Percentiles rank a stretch among this genome's conserved stretches.
Evolutionary conservation across 2,888 invertebrate genomes (phyloP).

Genomic region (Chydorus sphaericus): DNA sequence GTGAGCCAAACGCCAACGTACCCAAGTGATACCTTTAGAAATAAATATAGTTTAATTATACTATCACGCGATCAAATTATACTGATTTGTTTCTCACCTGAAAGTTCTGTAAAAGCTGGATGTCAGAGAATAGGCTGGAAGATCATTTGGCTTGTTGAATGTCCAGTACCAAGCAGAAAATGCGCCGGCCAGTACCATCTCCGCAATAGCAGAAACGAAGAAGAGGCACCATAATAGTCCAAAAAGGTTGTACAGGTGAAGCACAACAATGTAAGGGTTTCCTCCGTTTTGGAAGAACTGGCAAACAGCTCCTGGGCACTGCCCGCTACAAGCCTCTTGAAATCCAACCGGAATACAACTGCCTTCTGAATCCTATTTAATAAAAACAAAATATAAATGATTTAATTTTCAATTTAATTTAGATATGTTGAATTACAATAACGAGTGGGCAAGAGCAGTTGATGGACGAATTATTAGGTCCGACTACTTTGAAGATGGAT

Average conservation of each 20-base stretch:
- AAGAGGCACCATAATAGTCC: slow-evolving; percentile 81
- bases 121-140: slow-evolving; percentile 72
- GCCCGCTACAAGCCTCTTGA: slow-evolving; percentile 31
- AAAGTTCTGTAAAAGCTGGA: slow-evolving; percentile 53
- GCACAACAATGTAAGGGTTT: slow-evolving; percentile 6
- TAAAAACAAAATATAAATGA: too few species aligned
- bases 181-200: slow-evolving; percentile 59
- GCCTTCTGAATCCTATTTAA: slow-evolving; percentile 30
- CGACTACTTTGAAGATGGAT: slow-evolving; percentile 40
- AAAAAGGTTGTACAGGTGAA: slow-evolving; percentile 45
- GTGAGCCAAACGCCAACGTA: slow-evolving; percentile 78
- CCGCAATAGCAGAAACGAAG: slow-evolving; percentile 73
- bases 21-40: slow-evolving; percentile 65
- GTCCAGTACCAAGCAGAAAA: slow-evolving; percentile 95
- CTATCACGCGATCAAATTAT: too few species aligned
- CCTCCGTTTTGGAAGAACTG: slow-evolving; percentile 43
- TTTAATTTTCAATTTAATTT: background rate
- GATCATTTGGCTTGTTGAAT: slow-evolving; percentile 53
- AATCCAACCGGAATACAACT: slow-evolving; percentile 43
- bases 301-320: slow-evolving; percentile 37
- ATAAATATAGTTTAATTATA: too few species aligned
- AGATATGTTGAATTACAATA: too few species aligned
- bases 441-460: slow-evolving; percentile 4
- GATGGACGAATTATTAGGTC: slow-evolving; percentile 2
- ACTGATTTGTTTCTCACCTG: slow-evolving; percentile 33